These are phyloP conservation scores for Colossoma macropomum DNA, from an alignment of 2,113 vertebrate species.

Conservation along the genomic window DNA sequence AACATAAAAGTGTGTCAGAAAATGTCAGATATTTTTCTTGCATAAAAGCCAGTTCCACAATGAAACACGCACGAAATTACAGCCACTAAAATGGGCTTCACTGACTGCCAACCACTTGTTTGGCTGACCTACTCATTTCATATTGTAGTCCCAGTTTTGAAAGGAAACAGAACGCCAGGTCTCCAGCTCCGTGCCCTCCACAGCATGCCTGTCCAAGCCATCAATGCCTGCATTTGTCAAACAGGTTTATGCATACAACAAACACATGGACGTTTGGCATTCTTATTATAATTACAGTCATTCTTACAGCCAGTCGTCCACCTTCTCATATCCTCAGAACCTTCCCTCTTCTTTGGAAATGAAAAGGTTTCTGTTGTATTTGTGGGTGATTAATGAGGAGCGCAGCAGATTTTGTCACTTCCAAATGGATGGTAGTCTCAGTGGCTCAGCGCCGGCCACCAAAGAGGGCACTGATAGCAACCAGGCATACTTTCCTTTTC, in stretches of 20 bases:
- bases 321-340: not conserved
- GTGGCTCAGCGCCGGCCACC: not conserved
- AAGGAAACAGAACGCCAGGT: not conserved
- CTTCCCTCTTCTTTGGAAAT: not conserved
- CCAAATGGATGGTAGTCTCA: slow-evolving; percentile 1
- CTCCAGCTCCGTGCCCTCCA: not conserved
- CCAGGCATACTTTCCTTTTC: not conserved
- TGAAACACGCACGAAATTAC: slow-evolving; percentile 16
- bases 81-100: slow-evolving; percentile 3
- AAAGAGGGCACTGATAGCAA: not conserved
- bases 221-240: slow-evolving; percentile 19
- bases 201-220: slow-evolving; percentile 10
- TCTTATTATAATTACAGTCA: slow-evolving; percentile 6
- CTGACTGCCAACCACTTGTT: slow-evolving; percentile 18
- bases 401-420: slow-evolving; percentile 18
- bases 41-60: not conserved
- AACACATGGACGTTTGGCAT: slow-evolving; percentile 19
- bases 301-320: not conserved
- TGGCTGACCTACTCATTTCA: slow-evolving; percentile 24
- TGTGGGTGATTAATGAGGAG: slow-evolving; percentile 11
- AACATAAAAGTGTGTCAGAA: not conserved
- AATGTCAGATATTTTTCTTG: slow-evolving; percentile 11
- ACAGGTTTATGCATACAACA: not conserved
- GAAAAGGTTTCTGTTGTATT: not conserved
- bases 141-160: slow-evolving; percentile 3